Percentiles rank a stretch among this genome's conserved stretches.
These are phyloP conservation scores for Oxyruncus cristatus DNA, from an alignment of 2,113 vertebrate genomes.

Conservation along the genomic window DNA sequence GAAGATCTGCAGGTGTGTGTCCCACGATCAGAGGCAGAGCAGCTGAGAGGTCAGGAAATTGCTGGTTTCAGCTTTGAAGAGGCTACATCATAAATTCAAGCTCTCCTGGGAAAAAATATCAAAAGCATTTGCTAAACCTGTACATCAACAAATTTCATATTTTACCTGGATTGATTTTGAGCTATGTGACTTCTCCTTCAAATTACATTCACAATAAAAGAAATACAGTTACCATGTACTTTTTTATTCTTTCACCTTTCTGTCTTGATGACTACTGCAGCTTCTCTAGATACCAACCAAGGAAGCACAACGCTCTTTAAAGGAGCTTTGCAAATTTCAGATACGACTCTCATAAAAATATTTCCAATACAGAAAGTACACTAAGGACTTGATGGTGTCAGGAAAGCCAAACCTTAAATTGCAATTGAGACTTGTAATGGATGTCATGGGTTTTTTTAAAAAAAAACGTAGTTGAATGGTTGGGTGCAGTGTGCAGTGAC, in stretches of 20 bases:
- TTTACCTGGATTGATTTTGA: background rate
- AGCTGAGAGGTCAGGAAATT: conserved; percentile 33
- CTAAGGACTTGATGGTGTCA: background rate
- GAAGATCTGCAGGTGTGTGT: background rate
- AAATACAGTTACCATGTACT: background rate
- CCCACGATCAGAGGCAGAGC: background rate
- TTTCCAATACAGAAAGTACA: background rate
- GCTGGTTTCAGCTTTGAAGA: conserved; percentile 26
- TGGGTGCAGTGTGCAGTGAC: background rate
- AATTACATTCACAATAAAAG: background rate
- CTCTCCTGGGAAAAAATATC: background rate
- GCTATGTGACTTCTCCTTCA: background rate
- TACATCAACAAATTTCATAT: background rate
- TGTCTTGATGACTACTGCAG: background rate
- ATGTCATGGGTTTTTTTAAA: background rate
- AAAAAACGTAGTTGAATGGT: background rate
- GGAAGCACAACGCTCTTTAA: background rate
- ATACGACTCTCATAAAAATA: background rate
- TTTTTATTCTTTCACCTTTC: background rate
- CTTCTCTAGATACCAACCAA: background rate
- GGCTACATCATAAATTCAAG: conserved; percentile 17
- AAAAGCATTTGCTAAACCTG: background rate
- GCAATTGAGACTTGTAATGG: background rate
- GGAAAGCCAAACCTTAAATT: background rate
- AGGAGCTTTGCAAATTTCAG: background rate